These are phyloP conservation scores for Villa cingulata DNA, from an alignment of 2,888 invertebrate species.

Conservation along the genomic window DNA sequence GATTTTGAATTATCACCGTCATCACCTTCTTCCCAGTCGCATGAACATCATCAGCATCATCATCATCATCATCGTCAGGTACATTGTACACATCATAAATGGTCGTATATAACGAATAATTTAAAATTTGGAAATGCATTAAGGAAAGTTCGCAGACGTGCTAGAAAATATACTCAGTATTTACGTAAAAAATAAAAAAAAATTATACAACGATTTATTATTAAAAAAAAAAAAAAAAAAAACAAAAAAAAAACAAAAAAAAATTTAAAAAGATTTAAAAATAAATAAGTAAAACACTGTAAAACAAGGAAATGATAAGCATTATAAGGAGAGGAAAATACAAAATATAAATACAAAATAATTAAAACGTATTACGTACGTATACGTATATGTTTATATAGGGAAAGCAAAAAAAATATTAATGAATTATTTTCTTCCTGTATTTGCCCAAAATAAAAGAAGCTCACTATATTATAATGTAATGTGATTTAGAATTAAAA, in stretches of 20 bases:
- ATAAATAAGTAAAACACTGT: too few species aligned
- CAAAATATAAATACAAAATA: too few species aligned
- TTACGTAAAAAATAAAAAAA: slow-evolving; percentile 29
- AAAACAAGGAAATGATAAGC: too few species aligned
- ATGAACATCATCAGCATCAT: neutral
- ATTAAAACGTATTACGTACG: too few species aligned
- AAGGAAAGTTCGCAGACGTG: slow-evolving; percentile 31
- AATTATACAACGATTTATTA: neutral
- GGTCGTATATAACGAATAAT: slow-evolving; percentile 27
- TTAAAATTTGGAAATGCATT: slow-evolving; percentile 32
- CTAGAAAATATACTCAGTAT: slow-evolving; percentile 35
- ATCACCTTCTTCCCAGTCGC: slow-evolving; percentile 13
- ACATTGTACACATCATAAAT: slow-evolving; percentile 15
- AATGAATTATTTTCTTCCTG: neutral
- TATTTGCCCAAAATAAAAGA: slow-evolving; percentile 4
- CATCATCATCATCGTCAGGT: neutral
- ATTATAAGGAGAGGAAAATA: too few species aligned
- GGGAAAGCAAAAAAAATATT: too few species aligned
- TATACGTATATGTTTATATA: too few species aligned
- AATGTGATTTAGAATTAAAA: slow-evolving; percentile 5
- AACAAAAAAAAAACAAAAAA: too few species aligned
- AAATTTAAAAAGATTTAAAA: too few species aligned
- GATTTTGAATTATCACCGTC: slow-evolving; percentile 19
- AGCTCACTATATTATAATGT: neutral
- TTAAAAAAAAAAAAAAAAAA: slow-evolving; percentile 2